Conservation (phyloP, 2,888 invertebrate species). For the Caenorhabditis angaria region DNA sequence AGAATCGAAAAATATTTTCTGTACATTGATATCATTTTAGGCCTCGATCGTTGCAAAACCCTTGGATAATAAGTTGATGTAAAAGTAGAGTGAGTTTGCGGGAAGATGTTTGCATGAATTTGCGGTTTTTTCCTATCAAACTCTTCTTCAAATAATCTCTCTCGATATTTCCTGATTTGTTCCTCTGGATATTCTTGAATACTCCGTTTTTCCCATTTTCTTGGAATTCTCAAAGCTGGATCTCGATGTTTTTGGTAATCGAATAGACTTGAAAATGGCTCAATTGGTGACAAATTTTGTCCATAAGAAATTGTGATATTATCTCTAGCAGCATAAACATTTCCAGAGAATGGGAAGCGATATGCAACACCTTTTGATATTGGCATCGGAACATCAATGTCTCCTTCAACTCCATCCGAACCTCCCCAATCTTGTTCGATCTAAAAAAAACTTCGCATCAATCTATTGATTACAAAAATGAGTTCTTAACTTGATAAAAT, state of each 20-base stretch:
- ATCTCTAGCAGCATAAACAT: constrained; percentile 60
- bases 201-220: constrained; percentile 34
- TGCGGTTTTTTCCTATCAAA: no score
- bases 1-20: no score
- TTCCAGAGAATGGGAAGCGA: constrained; percentile 63
- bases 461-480: not conserved
- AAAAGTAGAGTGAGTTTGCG: no score
- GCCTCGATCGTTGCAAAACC: no score
- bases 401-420: constrained; percentile 61
- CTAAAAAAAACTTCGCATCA: constrained; percentile 32
- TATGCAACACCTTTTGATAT: constrained; percentile 64
- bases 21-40: no score
- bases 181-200: constrained; percentile 8
- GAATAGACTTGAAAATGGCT: constrained; percentile 58
- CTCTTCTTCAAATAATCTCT: no score
- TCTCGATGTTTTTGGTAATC: constrained; percentile 54
- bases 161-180: not conserved
- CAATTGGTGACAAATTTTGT: constrained; percentile 61
- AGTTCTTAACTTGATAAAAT: no score
- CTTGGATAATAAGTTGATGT: no score
- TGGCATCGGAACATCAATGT: constrained; percentile 62
- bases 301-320: constrained; percentile 64
- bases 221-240: constrained; percentile 34
- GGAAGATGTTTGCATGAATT: no score
- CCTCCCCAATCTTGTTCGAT: constrained; percentile 63